Conservation (phyloP, 2,797 vertebrate genomes). For the Hydrophis major region DNA sequence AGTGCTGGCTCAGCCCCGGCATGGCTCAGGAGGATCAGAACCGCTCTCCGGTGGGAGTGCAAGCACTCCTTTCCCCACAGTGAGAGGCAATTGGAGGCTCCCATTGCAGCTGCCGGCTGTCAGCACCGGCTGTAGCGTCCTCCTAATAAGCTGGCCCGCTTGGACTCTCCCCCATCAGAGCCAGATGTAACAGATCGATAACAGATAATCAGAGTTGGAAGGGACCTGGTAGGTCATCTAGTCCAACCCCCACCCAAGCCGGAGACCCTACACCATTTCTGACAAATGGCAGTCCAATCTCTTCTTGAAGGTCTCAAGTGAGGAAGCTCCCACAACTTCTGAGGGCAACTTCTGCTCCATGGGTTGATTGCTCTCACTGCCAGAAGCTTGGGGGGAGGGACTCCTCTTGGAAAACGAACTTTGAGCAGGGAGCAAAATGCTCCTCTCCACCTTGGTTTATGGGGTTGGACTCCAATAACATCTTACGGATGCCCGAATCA, state of each 20-base stretch:
- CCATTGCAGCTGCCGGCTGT: neutral
- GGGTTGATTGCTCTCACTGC: no score
- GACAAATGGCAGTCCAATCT: no score
- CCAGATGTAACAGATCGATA: neutral
- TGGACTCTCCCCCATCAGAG: neutral
- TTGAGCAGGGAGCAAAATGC: constrained; percentile 57
- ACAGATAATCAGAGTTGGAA: no score
- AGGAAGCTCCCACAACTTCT: no score
- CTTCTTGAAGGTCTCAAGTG: no score
- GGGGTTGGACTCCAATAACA: constrained; percentile 66
- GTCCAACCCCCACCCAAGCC: no score
- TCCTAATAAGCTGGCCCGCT: neutral
- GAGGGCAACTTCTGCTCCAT: no score
- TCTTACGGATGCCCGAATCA: constrained; percentile 53
- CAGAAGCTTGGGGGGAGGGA: constrained; percentile 23
- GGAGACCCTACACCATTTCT: no score
- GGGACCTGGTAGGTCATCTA: no score
- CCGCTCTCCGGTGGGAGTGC: constrained; percentile 25
- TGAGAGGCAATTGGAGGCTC: constrained; percentile 20
- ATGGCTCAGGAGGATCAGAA: constrained; percentile 36
- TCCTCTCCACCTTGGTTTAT: constrained; percentile 51
- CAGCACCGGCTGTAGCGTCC: constrained; percentile 20
- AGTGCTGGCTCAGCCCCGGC: constrained; percentile 32
- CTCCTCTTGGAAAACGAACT: constrained; percentile 65
- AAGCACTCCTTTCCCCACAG: constrained; percentile 37